Evolutionary conservation across 2,888 invertebrate species (phyloP).

Genomic region (Conomelus anceps): DNA sequence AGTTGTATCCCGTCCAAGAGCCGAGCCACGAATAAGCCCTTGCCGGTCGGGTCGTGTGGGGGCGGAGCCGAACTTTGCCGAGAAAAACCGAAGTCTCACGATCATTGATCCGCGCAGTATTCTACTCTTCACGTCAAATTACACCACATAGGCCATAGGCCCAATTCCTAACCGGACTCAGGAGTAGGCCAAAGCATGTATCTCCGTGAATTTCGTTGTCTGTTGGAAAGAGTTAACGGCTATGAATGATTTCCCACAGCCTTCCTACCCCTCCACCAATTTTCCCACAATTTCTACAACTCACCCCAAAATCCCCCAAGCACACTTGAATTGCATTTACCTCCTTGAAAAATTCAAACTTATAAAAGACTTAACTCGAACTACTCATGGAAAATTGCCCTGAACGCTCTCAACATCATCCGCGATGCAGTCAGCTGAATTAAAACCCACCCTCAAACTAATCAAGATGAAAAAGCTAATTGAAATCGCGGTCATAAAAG

Average conservation of each 20-base stretch:
- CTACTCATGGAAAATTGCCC: background rate
- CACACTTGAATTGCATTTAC: background rate
- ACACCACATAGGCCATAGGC: conserved; percentile 7
- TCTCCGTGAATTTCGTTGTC: background rate
- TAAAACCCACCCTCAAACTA: background rate
- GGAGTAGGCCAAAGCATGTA: background rate
- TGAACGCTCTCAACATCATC: background rate
- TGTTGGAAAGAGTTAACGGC: background rate
- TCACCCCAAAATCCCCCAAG: no score
- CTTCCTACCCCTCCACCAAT: no score
- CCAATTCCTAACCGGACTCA: background rate
- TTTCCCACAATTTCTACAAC: background rate
- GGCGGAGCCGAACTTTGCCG: conserved; percentile 1
- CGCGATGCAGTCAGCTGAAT: background rate
- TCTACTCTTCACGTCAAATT: conserved; percentile 12
- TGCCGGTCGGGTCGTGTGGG: background rate
- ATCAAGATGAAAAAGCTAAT: background rate
- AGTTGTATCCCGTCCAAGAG: background rate
- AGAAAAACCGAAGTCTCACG: background rate
- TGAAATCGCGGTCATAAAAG: background rate
- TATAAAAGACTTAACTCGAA: background rate
- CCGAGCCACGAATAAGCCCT: background rate
- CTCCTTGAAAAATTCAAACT: background rate
- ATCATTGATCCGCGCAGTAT: conserved; percentile 10
- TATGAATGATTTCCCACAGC: background rate